Percentiles rank a stretch among this genome's conserved stretches.
Evolutionary conservation across 2,113 vertebrate genomes (phyloP).

Genomic region (Chamaea fasciata): DNA sequence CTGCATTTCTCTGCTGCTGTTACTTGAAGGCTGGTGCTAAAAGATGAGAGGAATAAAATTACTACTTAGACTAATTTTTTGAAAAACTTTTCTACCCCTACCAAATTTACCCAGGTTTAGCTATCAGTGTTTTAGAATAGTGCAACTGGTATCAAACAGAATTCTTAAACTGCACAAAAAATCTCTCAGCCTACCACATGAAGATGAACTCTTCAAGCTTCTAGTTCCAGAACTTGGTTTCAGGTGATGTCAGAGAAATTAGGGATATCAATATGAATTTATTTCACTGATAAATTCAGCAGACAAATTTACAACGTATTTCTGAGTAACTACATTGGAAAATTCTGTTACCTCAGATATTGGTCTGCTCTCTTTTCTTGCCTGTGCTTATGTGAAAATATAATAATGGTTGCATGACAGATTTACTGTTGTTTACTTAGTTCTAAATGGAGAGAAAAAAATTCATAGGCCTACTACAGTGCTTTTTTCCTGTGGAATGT

Average conservation of each 20-base stretch:
- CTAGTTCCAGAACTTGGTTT: not conserved
- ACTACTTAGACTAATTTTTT: not conserved
- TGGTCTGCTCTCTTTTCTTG: not conserved
- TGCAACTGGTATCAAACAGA: not conserved
- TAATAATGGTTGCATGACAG: not conserved
- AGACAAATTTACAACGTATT: not conserved
- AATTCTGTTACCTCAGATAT: not conserved
- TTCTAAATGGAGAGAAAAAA: not conserved
- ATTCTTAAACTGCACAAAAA: not conserved
- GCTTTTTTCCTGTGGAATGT: not conserved
- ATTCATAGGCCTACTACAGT: rapidly evolving
- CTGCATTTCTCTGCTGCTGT: not conserved
- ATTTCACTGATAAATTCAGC: not conserved
- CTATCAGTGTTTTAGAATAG: not conserved
- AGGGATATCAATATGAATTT: not conserved
- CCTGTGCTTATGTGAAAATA: not conserved
- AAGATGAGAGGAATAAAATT: not conserved
- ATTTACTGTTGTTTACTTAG: not conserved
- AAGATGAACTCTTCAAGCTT: not conserved
- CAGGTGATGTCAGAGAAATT: not conserved
- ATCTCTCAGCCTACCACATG: not conserved
- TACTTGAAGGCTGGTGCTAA: not conserved
- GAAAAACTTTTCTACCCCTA: not conserved
- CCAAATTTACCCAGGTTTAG: not conserved
- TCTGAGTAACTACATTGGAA: not conserved